Conservation (phyloP, 2,113 vertebrate species). For the Hippopotamus amphibius region DNA sequence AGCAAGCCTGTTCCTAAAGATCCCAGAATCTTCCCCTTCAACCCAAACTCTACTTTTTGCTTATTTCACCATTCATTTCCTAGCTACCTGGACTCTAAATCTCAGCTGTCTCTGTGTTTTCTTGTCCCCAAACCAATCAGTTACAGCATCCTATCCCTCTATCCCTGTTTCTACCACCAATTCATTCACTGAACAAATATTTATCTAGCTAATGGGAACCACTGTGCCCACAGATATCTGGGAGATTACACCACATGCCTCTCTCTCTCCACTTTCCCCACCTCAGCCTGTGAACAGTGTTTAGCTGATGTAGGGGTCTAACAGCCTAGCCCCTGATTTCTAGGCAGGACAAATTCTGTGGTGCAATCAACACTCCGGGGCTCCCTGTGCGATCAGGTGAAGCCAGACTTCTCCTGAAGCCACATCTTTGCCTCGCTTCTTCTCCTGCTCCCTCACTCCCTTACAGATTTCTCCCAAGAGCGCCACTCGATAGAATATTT, state of each 20-base stretch:
- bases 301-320: neutral
- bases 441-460: neutral
- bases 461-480: neutral
- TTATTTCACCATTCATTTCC: neutral
- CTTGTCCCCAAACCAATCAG: neutral
- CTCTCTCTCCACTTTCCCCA: neutral
- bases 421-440: neutral
- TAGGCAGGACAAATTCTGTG: neutral
- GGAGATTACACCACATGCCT: fast-evolving
- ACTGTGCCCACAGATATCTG: neutral
- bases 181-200: neutral
- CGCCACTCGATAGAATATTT: neutral
- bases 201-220: neutral
- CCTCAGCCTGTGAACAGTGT: neutral
- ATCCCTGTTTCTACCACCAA: neutral
- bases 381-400: neutral
- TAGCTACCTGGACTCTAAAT: conserved; percentile 12
- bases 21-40: neutral
- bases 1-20: neutral
- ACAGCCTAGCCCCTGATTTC: neutral
- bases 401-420: neutral
- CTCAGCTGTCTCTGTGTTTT: neutral
- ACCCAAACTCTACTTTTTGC: neutral
- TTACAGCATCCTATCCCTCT: neutral
- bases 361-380: neutral